phyloP scores from a whole-genome alignment of 2,888 invertebrate species.

The Lycaena phlaeas region DNA sequence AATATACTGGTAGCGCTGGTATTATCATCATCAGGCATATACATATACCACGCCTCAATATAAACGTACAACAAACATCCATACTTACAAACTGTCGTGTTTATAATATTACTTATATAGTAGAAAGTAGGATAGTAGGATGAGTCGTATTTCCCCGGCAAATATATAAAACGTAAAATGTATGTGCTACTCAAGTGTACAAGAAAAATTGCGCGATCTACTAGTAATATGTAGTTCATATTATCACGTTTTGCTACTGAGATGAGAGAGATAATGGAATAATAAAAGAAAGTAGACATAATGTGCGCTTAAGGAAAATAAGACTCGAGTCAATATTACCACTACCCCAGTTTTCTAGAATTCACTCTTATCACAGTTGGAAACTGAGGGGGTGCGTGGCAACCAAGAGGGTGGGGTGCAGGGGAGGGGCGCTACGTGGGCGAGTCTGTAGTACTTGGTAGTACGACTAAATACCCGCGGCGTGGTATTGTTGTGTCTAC shows the following conservation, averaged over 20 bases:
- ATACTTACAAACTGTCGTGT: no score
- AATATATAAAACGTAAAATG: no score
- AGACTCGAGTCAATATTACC: conserved; percentile 20
- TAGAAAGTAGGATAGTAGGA: no score
- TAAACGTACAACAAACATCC: no score
- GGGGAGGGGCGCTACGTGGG: conserved; percentile 48
- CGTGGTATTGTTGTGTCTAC: conserved; percentile 65
- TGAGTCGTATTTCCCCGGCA: no score
- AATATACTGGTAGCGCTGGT: no score
- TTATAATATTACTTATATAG: no score
- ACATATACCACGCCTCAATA: no score
- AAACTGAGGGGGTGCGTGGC: conserved; percentile 38
- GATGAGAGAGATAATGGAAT: background rate
- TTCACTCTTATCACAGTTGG: conserved; percentile 29
- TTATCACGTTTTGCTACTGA: background rate
- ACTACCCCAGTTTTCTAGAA: conserved; percentile 30
- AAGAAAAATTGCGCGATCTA: no score
- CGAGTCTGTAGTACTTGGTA: conserved; percentile 71
- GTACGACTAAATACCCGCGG: conserved; percentile 40
- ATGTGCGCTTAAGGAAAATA: background rate
- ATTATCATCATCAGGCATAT: no score
- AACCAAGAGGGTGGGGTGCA: conserved; percentile 36
- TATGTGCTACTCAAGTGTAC: no score
- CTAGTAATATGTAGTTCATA: background rate
- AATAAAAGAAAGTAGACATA: background rate